Base-by-base conservation (phyloP, 2,113 vertebrate genomes). In the Chloroceryle aenea region DNA sequence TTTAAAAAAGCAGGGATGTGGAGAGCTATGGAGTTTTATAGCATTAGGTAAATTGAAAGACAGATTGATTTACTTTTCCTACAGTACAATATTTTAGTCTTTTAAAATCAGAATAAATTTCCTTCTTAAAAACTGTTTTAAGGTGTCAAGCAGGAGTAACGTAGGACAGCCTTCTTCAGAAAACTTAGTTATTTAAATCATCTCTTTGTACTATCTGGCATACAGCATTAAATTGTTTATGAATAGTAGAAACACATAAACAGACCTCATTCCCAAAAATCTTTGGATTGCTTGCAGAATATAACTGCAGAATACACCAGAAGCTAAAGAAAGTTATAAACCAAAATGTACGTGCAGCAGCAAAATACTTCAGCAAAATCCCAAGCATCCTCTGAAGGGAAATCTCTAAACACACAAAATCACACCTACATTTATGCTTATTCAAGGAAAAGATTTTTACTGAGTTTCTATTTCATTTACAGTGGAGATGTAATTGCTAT, bases 31-130 rank as follows among this genome's bases (percentile, higher is more conserved):
- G 67, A 61, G 38, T 74, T 93, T 95, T 67, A 77, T 12, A 47
- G 34, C 47, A 43, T 76, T 74, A 88, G 69, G 29, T 34, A 91
- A 74, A 83, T 69, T 83, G 67, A 83, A 95, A 76, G 75, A 66
- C 25, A 77, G 82, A 67, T 78, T 38, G 55, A 91, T 90, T 91
- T 96, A 56, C 72, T 21, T 74, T 88, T 87, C 14, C 21, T 62
- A 48, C 34, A 56, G 67, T 43, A 47, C 4, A 10, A 56, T 30
- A 64, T 61, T 73, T 80, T 74, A 80, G 55, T 67, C 32, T 86
- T 95, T 92, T 74, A 47, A 84, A 75, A 74, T 77, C 11, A 90
- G 71, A 81, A 88, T 75, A 43, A 90, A 84, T 90, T 90, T 81
- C 47, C 63, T 64, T 88, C 72, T 86, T 94, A 90, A 73, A 75